A percentile compares a stretch with the other conserved stretches of the same genome.
phyloP scores from a whole-genome alignment of 2,888 invertebrate species.

The Molanna angustata region DNA sequence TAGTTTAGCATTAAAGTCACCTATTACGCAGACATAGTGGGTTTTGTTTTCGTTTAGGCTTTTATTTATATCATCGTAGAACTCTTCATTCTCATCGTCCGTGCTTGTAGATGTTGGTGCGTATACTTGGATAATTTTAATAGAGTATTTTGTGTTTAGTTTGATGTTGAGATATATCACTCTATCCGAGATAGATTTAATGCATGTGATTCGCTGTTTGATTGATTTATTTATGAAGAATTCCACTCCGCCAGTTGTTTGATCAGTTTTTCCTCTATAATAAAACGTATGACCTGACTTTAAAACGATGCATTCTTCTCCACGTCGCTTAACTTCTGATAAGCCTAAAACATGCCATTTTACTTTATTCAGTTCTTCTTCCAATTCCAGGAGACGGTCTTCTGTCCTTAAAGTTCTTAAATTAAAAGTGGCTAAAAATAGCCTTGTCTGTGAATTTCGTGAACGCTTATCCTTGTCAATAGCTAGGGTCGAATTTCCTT shows the following conservation, averaged over 20 bases:
- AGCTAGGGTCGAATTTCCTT: not conserved
- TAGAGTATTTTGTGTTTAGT: not conserved
- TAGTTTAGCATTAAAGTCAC: not conserved
- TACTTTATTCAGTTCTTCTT: not conserved
- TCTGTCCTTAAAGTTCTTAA: conserved; percentile 1
- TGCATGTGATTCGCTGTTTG: not conserved
- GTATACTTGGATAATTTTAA: not conserved
- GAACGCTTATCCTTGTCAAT: not conserved
- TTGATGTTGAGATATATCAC: not conserved
- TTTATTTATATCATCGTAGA: not conserved
- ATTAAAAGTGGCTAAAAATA: not conserved
- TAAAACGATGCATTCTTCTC: conserved; percentile 1
- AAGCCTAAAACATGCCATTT: not conserved
- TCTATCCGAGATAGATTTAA: not conserved
- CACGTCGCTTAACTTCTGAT: not conserved
- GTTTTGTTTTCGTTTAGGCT: conserved; percentile 2
- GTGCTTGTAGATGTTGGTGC: conserved; percentile 2
- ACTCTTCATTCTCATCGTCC: not conserved
- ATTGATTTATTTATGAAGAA: not conserved
- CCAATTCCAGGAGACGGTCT: not conserved
- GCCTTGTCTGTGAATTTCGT: not conserved
- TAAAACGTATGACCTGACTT: conserved; percentile 1
- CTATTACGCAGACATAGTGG: not conserved
- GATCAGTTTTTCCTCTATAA: not conserved
- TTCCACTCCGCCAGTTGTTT: conserved; percentile 1